Conservation (phyloP, 2,888 invertebrate species). For the Leptinotarsa rubiginosa region DNA sequence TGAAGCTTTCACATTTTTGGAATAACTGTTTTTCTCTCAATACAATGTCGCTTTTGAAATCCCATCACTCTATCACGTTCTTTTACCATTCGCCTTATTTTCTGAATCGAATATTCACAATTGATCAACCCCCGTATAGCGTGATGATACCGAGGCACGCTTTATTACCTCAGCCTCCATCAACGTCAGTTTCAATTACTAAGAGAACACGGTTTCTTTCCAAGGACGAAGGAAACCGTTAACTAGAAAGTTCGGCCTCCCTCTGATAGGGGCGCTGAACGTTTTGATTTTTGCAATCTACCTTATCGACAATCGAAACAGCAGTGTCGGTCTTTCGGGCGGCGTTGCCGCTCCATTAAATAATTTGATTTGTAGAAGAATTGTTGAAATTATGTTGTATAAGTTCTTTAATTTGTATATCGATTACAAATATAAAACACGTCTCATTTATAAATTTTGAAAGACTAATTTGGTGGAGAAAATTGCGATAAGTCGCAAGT, state of each 20-base stretch:
- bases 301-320: constrained; percentile 28
- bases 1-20: no score
- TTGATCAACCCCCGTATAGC: constrained; percentile 28
- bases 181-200: constrained; percentile 20
- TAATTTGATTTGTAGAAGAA: neutral
- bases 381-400: neutral
- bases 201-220: constrained; percentile 29
- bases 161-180: constrained; percentile 16
- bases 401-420: no score
- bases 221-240: constrained; percentile 19
- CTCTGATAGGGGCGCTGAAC: constrained; percentile 50
- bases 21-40: no score
- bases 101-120: neutral
- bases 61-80: neutral
- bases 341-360: neutral
- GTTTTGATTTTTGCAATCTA: constrained; percentile 38
- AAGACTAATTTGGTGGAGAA: no score
- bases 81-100: no score
- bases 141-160: neutral
- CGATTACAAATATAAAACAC: no score
- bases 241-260: constrained; percentile 48
- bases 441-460: no score
- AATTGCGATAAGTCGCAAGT: no score
- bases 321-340: neutral
- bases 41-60: no score